phyloP scores from a whole-genome alignment of 2,113 vertebrate species.

The Arvicanthis niloticus region DNA sequence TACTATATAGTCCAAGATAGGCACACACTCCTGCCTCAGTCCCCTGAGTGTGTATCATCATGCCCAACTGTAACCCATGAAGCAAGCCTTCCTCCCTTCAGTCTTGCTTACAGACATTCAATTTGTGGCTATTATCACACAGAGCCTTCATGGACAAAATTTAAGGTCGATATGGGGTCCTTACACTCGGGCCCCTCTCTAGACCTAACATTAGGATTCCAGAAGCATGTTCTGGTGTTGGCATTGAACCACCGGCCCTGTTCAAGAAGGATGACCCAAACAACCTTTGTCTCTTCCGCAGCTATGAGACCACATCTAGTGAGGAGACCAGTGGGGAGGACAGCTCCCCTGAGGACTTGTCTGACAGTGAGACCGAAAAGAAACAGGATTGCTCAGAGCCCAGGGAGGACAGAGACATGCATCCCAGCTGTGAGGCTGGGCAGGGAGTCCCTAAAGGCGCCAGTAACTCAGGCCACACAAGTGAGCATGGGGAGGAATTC shows the following conservation, averaged over 20 bases:
- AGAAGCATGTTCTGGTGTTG: not conserved
- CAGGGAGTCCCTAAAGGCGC: not conserved
- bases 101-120: not conserved
- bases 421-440: not conserved
- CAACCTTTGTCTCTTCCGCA: conserved; percentile 85
- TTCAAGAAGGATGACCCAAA: conserved; percentile 51
- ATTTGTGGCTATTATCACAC: not conserved
- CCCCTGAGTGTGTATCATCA: not conserved
- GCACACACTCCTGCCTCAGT: not conserved
- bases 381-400: conserved; percentile 36
- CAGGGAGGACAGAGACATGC: not conserved
- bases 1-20: not conserved
- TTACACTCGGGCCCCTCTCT: not conserved
- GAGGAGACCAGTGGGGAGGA: conserved; percentile 96
- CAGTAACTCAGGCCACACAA: accelerated
- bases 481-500: conserved; percentile 35
- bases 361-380: conserved; percentile 82
- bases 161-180: not conserved
- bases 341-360: conserved; percentile 81
- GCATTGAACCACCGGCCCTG: not conserved
- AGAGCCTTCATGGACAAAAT: not conserved
- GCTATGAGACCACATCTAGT: conserved; percentile 97
- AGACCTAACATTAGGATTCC: not conserved
- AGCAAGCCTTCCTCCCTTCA: not conserved
- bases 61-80: not conserved